Evolutionary conservation across 2,888 invertebrate genomes (phyloP), one percentile per base, ranked within the genome.

Genomic region (Anorthoa munda): DNA sequence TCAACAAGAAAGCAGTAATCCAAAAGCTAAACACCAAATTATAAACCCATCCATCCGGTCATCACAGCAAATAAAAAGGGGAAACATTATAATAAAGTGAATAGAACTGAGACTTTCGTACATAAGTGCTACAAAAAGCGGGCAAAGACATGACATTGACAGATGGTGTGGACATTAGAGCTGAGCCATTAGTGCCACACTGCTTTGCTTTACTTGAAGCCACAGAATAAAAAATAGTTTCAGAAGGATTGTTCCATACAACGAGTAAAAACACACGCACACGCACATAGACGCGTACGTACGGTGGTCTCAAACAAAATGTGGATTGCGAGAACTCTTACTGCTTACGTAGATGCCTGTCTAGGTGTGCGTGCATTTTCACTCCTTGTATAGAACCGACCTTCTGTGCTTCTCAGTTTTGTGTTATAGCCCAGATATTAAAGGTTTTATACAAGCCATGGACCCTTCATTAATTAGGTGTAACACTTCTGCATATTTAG

Each of bases 111-210:
- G 79, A 77, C 58, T 83, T 83, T 78, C 70, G 73, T 79, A 85
- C 91, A 91, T 92, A 91, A 92, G 92, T 90, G 92, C 85, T 89
- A 93, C 93, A 95, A 94, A 94, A 95, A 95, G 92, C 90, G 89
- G 86, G 88, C 86, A 86, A 81, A 89, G 90, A 90, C 84, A 89
- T 91, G 95, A 95, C 95, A 86, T 93, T 95, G 95, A 95, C 92
- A 92, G 95, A 95, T 95, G 90, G 90, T 93, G 93, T 93, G 91
- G 93, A 94, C 94, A 93, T 91, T 92, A 90, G 90, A 81, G 83
- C 85, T 84, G 80, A 84, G 89, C 92, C 94, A 94, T 94, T 95
- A 95, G 92, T 87, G 91, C 89, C 86, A 85, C 89, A 90, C 80
- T 91, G 92, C 91, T 91, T 92, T 93, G 91, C 91, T 93, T 91